phyloP scores from a whole-genome alignment of 2,888 invertebrate genomes.

The Apeira syringaria region DNA sequence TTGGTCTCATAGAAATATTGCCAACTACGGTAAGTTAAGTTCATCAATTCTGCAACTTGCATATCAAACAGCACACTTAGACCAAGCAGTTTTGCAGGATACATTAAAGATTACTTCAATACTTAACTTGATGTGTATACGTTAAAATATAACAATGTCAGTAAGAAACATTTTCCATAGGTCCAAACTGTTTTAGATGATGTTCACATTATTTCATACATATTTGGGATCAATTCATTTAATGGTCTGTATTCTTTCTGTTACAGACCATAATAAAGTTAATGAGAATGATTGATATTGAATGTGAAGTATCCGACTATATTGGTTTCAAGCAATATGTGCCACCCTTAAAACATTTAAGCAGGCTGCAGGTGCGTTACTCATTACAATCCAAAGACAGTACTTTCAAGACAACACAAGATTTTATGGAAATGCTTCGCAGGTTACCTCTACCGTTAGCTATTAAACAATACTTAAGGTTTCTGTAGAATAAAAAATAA shows the following conservation, averaged over 20 bases:
- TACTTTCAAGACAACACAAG: conserved; percentile 43
- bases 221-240: too few relatives aligned
- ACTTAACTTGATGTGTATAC: too few relatives aligned
- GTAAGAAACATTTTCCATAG: too few relatives aligned
- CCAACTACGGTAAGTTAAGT: conserved; percentile 57
- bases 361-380: conserved; percentile 55
- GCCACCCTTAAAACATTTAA: conserved; percentile 60
- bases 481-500: conserved; percentile 32
- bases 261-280: conserved; percentile 60
- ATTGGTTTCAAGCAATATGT: conserved; percentile 45
- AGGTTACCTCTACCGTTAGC: conserved; percentile 51
- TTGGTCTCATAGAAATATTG: conserved; percentile 50
- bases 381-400: conserved; percentile 39
- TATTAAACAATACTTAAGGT: conserved; percentile 59
- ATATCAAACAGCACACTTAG: too few relatives aligned
- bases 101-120: too few relatives aligned
- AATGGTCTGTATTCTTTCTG: background rate
- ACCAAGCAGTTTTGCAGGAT: too few relatives aligned
- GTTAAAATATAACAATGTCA: too few relatives aligned
- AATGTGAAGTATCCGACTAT: conserved; percentile 34
- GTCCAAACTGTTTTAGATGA: too few relatives aligned
- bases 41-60: too few relatives aligned
- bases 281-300: conserved; percentile 50
- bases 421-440: conserved; percentile 50
- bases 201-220: too few relatives aligned